Conservation (phyloP, 2,797 vertebrate species). For the Propithecus perrieri region DNA sequence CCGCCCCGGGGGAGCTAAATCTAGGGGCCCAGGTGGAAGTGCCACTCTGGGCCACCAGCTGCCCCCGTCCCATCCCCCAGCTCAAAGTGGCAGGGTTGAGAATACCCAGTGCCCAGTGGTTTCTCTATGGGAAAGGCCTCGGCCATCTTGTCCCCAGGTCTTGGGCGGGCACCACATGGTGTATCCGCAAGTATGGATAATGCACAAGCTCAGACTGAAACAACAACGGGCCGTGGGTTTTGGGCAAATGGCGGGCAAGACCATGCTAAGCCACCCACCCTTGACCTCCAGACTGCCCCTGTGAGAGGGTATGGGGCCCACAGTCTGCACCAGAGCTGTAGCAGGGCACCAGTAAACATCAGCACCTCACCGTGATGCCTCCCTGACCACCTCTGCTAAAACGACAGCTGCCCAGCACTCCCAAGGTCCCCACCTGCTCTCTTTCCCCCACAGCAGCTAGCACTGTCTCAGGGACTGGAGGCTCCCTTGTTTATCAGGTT, state of each 20-base stretch:
- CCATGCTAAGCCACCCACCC: not conserved
- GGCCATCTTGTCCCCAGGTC: not conserved
- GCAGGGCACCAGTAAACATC: not conserved
- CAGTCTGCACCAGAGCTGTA: not conserved
- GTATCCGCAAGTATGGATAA: not conserved
- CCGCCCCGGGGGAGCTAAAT: constrained; percentile 76
- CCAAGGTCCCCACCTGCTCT: not conserved
- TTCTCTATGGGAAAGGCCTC: not conserved
- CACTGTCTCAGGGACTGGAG: not conserved
- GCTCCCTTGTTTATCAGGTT: constrained; percentile 50
- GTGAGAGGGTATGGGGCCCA: not conserved
- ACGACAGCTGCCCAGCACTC: not conserved
- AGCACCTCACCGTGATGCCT: not conserved
- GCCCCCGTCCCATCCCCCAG: constrained; percentile 67
- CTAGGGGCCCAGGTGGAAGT: constrained; percentile 78
- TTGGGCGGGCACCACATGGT: not conserved
- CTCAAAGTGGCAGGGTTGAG: not conserved
- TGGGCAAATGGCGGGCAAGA: not conserved
- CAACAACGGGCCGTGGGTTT: not conserved
- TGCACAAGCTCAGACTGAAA: not conserved
- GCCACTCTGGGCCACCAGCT: constrained; percentile 75
- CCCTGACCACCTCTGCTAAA: not conserved
- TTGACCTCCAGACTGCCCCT: not conserved
- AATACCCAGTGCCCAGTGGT: not conserved
- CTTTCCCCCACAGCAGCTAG: not conserved